These are phyloP conservation scores for Delphinus delphis DNA, from an alignment of 2,113 vertebrate genomes.

Conservation along the genomic window DNA sequence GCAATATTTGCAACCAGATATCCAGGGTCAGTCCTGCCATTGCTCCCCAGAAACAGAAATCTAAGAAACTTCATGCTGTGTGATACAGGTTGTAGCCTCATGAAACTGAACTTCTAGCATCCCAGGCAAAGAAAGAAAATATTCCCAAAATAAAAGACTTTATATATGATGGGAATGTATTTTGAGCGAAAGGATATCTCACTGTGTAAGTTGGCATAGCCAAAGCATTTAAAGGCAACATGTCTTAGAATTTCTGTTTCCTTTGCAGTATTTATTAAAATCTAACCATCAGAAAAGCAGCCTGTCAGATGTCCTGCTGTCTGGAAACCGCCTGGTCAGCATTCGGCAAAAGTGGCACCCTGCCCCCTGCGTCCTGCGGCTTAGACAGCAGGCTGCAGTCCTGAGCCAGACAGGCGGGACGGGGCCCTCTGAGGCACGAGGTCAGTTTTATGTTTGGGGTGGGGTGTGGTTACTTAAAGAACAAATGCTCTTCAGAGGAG, in stretches of 20 bases:
- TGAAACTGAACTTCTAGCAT: background rate
- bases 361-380: background rate
- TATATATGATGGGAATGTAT: background rate
- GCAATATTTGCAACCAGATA: background rate
- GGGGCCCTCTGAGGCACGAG: background rate
- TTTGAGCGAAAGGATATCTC: background rate
- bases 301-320: background rate
- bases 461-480: background rate
- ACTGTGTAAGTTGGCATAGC: background rate
- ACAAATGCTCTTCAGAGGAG: background rate
- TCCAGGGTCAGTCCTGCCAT: background rate
- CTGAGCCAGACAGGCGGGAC: background rate
- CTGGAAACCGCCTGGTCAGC: rapidly evolving
- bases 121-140: background rate
- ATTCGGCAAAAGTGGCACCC: too few species aligned
- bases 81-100: rapidly evolving
- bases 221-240: background rate
- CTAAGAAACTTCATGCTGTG: background rate
- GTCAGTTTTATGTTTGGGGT: background rate
- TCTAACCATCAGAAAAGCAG: background rate
- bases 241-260: background rate
- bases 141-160: background rate
- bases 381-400: background rate
- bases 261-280: background rate
- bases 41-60: background rate